Conservation (phyloP, 1,140 invertebrate species). For the Trichoplusia ni region DNA sequence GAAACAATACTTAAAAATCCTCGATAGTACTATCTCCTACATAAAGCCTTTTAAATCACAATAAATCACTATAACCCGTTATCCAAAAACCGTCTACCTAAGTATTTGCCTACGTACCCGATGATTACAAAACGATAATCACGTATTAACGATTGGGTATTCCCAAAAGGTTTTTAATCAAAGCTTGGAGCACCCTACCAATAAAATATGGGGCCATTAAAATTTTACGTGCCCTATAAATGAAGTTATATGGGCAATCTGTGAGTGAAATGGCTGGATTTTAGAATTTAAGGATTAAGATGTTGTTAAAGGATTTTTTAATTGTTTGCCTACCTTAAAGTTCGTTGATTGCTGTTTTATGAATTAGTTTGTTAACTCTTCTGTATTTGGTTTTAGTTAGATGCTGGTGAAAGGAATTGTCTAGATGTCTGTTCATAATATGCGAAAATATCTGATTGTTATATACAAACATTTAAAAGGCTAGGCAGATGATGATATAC, state of each 20-base stretch:
- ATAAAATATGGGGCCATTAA: slow-evolving; percentile 46
- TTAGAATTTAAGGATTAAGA: slow-evolving; percentile 25
- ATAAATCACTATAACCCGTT: no score
- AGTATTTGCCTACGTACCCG: no score
- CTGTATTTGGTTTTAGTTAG: no score
- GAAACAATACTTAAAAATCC: no score
- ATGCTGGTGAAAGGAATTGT: no score
- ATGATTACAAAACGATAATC: slow-evolving; percentile 24
- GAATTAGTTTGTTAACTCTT: not conserved
- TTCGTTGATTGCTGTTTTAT: not conserved
- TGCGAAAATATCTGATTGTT: no score
- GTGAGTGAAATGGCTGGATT: slow-evolving; percentile 20
- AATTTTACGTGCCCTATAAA: slow-evolving; percentile 44
- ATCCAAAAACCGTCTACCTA: no score
- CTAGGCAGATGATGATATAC: no score
- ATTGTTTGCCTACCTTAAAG: not conserved
- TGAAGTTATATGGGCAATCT: slow-evolving; percentile 27
- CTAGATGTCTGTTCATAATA: no score
- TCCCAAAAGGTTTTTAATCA: slow-evolving; percentile 37
- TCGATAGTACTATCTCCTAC: no score
- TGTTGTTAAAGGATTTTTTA: not conserved
- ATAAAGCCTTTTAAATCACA: no score
- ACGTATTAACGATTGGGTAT: slow-evolving; percentile 29
- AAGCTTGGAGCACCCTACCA: slow-evolving; percentile 18
- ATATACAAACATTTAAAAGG: no score